These are phyloP conservation scores for Bombus ignitus DNA, from an alignment of 1,140 invertebrate species.

Conservation along the genomic window DNA sequence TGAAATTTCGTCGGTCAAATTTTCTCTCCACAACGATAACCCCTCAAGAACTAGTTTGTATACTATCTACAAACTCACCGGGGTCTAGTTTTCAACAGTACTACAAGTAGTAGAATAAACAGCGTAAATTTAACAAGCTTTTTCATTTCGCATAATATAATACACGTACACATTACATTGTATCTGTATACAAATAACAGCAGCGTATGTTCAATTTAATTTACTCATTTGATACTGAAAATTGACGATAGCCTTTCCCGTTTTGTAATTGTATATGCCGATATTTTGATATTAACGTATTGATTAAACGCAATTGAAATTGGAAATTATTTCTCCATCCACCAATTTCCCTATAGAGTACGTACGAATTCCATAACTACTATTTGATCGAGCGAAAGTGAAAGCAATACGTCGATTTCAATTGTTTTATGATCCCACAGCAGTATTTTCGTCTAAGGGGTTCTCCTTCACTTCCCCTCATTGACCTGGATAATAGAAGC, in stretches of 20 bases:
- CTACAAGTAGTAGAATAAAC: neutral
- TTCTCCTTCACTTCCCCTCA: neutral
- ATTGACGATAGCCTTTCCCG: neutral
- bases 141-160: neutral
- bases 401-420: neutral
- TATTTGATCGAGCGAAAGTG: neutral
- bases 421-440: neutral
- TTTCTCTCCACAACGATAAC: neutral
- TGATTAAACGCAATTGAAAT: neutral
- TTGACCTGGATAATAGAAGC: neutral
- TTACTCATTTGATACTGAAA: neutral
- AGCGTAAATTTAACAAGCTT: neutral
- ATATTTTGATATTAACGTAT: neutral
- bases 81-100: slow-evolving; percentile 3
- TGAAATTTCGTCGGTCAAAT: slow-evolving; percentile 8
- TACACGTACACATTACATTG: too few species aligned
- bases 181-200: neutral
- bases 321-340: neutral
- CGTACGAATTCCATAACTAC: neutral
- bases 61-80: neutral
- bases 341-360: neutral
- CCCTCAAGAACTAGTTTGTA: slow-evolving; percentile 4
- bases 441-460: neutral
- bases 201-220: neutral
- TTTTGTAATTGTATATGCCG: neutral